Conservation (phyloP, 37 sponge, comb jelly and placozoan genomes). For the Aplysina aerophoba region DNA sequence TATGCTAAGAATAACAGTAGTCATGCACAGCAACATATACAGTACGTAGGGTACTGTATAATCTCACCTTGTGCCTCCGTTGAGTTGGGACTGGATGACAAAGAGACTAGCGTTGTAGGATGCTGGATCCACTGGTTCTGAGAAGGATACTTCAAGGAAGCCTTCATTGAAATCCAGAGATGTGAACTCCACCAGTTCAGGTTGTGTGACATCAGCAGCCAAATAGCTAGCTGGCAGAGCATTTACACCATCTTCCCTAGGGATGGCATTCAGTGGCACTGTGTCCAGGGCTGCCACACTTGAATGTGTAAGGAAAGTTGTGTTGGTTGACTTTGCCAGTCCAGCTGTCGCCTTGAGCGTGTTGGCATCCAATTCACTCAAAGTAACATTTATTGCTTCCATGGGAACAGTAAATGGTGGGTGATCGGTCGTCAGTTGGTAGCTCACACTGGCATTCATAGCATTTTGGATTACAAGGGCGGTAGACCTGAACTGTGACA, state of each 20-base stretch:
- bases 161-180: slow-evolving; percentile 72
- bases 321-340: slow-evolving; percentile 66
- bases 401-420: slow-evolving; percentile 1
- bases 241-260: slow-evolving; percentile 68
- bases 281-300: slow-evolving; percentile 46
- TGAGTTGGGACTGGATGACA: slow-evolving; percentile 51
- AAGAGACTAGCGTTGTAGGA: slow-evolving; percentile 53
- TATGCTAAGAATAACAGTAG: no score
- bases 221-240: slow-evolving; percentile 80
- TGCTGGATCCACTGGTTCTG: slow-evolving; percentile 85
- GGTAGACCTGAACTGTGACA: slow-evolving; percentile 32
- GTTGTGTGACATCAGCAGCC: slow-evolving; percentile 57
- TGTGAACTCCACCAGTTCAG: slow-evolving; percentile 51
- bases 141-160: slow-evolving; percentile 61
- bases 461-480: slow-evolving; percentile 75
- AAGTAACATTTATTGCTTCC: slow-evolving; percentile 35
- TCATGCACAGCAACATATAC: no score
- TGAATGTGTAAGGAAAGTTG: slow-evolving; percentile 72
- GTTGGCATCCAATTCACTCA: slow-evolving; percentile 61
- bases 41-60: not conserved
- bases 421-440: slow-evolving; percentile 49
- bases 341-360: slow-evolving; percentile 65
- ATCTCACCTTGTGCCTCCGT: slow-evolving; percentile 34
- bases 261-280: slow-evolving; percentile 15
- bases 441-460: slow-evolving; percentile 56